These are phyloP conservation scores for Yponomeuta cagnagella DNA, from an alignment of 2,888 invertebrate species.

Conservation along the genomic window DNA sequence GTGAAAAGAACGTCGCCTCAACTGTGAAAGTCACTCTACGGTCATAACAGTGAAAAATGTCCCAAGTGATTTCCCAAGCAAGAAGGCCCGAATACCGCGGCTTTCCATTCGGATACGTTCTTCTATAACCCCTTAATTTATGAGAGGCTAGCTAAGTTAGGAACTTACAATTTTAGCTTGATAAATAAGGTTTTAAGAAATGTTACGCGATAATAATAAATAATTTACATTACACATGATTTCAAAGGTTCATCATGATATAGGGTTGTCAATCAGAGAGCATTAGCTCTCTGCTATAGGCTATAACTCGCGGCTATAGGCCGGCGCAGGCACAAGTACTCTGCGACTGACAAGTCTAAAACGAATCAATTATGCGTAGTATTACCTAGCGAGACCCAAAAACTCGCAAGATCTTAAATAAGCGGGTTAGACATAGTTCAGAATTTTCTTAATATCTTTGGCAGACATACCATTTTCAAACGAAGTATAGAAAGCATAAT, in stretches of 20 bases:
- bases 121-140: background rate
- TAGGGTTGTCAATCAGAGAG: constrained; percentile 16
- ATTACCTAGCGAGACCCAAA: background rate
- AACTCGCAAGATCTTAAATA: constrained; percentile 31
- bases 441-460: constrained; percentile 51
- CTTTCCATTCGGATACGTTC: no score
- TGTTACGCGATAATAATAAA: constrained; percentile 63
- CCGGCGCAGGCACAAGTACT: constrained; percentile 50
- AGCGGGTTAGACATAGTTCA: constrained; percentile 21
- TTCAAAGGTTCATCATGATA: constrained; percentile 48
- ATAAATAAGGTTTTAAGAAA: constrained; percentile 58
- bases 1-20: no score
- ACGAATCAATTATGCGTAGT: constrained; percentile 62
- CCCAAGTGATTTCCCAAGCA: no score
- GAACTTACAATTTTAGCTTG: constrained; percentile 70
- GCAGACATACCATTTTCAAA: constrained; percentile 55
- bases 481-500: constrained; percentile 29
- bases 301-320: background rate
- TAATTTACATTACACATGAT: constrained; percentile 61
- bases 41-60: no score
- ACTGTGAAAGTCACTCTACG: no score
- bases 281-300: background rate
- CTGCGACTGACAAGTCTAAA: constrained; percentile 52
- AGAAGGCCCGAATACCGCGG: no score
- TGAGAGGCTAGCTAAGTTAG: constrained; percentile 69